phyloP scores from a whole-genome alignment of 2,113 vertebrate genomes.

The Manacus vitellinus region DNA sequence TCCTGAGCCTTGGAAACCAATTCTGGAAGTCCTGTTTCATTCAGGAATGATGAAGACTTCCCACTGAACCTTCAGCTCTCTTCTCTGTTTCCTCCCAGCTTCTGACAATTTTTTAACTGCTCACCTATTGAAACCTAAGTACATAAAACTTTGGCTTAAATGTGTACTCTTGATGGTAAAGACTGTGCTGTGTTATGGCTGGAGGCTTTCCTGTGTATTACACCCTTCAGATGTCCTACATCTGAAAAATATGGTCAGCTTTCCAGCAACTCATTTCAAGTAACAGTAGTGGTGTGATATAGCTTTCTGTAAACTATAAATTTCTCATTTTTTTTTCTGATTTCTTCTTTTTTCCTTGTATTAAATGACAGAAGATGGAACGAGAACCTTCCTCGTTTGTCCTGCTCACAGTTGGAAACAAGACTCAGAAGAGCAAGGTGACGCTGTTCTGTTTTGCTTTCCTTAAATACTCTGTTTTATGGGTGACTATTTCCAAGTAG shows the following conservation, averaged over 20 bases:
- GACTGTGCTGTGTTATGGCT: background rate
- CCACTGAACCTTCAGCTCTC: background rate
- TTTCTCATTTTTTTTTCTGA: background rate
- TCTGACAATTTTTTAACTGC: background rate
- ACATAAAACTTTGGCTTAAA: background rate
- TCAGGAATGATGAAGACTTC: background rate
- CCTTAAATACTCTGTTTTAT: background rate
- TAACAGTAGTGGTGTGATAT: background rate
- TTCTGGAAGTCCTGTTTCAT: background rate
- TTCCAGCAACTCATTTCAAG: background rate
- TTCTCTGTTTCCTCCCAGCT: background rate
- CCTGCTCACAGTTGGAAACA: constrained; percentile 82
- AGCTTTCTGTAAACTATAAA: background rate
- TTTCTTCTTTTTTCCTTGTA: background rate
- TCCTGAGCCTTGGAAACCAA: background rate
- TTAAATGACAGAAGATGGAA: constrained; percentile 67
- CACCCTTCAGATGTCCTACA: background rate
- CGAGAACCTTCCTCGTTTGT: constrained; percentile 84
- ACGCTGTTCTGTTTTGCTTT: background rate
- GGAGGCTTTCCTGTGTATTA: background rate
- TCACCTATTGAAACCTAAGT: background rate
- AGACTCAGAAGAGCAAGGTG: constrained; percentile 91
- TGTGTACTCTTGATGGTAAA: background rate
- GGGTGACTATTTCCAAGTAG: background rate
- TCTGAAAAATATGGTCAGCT: background rate